Evolutionary conservation across 1,140 invertebrate species (phyloP).

Genomic region (Zaprionus inermis): DNA sequence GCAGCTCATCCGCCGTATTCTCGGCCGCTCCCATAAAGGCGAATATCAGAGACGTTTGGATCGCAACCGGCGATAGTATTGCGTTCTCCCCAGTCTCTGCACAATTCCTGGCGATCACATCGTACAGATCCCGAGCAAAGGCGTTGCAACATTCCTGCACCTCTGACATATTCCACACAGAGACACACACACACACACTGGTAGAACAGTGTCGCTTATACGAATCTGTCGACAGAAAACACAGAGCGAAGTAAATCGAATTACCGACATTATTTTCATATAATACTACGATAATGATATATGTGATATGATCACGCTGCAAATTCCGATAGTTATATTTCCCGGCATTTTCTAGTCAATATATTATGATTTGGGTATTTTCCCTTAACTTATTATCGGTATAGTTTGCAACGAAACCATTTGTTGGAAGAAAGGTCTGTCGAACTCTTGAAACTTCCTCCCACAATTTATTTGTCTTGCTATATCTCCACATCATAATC

Average conservation of each 20-base stretch:
- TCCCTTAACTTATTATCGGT: background rate
- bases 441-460: background rate
- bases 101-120: slow-evolving; percentile 30
- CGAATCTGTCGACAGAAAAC: background rate
- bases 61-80: slow-evolving; percentile 62
- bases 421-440: background rate
- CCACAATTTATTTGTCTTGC: background rate
- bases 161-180: slow-evolving; percentile 47
- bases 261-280: background rate
- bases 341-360: background rate
- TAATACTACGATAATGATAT: background rate
- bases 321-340: background rate
- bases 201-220: background rate
- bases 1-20: slow-evolving; percentile 57
- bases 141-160: slow-evolving; percentile 53
- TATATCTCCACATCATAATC: background rate
- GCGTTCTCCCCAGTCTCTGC: slow-evolving; percentile 15
- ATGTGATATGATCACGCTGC: background rate
- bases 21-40: slow-evolving; percentile 62
- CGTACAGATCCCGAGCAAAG: slow-evolving; percentile 56
- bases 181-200: background rate
- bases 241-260: background rate
- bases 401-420: background rate
- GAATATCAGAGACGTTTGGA: slow-evolving; percentile 58
- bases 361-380: background rate